Percentiles rank a stretch among this genome's conserved stretches.
Evolutionary conservation across 2,797 vertebrate genomes (phyloP).

Genomic region (Echiichthys vipera): DNA sequence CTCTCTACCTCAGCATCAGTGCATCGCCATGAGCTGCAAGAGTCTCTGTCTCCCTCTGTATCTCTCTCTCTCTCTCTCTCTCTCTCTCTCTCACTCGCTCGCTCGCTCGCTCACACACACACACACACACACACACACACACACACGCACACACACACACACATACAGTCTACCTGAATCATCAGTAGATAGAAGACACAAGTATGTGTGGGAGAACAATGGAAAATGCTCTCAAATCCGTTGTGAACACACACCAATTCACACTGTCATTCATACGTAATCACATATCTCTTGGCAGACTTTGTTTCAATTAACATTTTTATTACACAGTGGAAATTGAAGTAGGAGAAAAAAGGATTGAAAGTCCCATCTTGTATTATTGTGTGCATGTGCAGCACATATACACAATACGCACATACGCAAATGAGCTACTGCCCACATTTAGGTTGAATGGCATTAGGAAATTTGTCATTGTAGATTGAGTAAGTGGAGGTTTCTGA

Average conservation of each 20-base stretch:
- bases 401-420: neutral
- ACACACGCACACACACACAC: constrained; percentile 17
- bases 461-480: constrained; percentile 38
- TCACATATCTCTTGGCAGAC: constrained; percentile 72
- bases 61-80: too few relatives aligned
- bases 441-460: constrained; percentile 39
- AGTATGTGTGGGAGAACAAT: constrained; percentile 43
- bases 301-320: constrained; percentile 84
- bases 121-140: constrained; percentile 28
- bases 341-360: constrained; percentile 47
- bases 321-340: constrained; percentile 64
- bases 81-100: too few relatives aligned
- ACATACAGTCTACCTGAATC: constrained; percentile 37
- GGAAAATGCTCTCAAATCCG: constrained; percentile 54
- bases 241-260: constrained; percentile 28
- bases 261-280: constrained; percentile 31
- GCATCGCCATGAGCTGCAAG: constrained; percentile 24
- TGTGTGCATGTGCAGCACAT: neutral
- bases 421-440: constrained; percentile 34
- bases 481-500: constrained; percentile 37
- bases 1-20: constrained; percentile 62
- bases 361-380: constrained; percentile 31
- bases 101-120: neutral
- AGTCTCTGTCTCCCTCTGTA: too few relatives aligned
- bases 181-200: constrained; percentile 25